Conservation (phyloP, 2,113 vertebrate genomes). For the Cariama cristata region DNA sequence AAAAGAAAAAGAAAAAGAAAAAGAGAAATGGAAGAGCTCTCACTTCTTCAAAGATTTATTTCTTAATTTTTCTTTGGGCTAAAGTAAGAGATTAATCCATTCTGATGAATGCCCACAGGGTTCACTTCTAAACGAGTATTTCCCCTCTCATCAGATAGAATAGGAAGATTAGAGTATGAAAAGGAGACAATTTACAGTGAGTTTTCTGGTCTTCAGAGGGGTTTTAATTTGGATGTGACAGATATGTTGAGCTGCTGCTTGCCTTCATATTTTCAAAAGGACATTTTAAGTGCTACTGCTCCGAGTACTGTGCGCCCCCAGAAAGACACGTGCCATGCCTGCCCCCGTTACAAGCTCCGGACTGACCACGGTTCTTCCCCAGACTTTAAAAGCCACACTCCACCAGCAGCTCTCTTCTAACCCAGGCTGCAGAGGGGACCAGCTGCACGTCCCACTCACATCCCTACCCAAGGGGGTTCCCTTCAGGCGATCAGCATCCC, state of each 20-base stretch:
- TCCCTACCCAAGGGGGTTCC: background rate
- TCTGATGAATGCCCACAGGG: background rate
- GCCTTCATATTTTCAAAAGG: background rate
- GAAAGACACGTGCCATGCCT: background rate
- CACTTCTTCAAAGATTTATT: conserved; percentile 54
- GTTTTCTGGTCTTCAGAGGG: conserved; percentile 7
- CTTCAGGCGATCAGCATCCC: background rate
- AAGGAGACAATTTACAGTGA: conserved; percentile 10
- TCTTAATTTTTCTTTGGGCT: conserved; percentile 16
- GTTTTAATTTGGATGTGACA: conserved; percentile 18
- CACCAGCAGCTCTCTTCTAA: background rate
- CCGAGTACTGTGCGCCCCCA: background rate
- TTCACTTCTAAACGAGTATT: background rate
- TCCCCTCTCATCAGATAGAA: background rate
- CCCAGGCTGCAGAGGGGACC: background rate
- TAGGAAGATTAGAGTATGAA: conserved; percentile 15
- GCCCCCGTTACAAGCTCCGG: background rate
- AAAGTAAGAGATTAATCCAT: conserved; percentile 49
- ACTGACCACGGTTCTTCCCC: accelerated
- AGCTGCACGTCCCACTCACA: background rate
- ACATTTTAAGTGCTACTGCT: background rate
- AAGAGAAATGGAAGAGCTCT: background rate
- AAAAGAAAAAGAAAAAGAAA: background rate
- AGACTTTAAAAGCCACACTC: background rate
- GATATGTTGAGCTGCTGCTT: background rate